phyloP scores from a whole-genome alignment of 2,888 invertebrate genomes.

The Tromatobia lineatoria region DNA sequence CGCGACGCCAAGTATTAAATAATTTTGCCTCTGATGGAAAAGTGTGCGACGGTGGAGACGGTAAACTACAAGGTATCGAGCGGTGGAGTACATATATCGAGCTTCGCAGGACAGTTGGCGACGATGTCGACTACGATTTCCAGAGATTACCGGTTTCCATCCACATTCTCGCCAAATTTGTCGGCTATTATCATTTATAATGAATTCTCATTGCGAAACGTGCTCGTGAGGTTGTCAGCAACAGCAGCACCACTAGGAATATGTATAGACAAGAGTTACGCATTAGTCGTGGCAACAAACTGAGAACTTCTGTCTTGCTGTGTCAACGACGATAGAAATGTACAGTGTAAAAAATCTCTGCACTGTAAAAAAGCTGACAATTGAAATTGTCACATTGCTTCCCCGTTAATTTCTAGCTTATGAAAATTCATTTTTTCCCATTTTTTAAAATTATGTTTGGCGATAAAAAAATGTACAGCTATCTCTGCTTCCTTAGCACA shows the following conservation, averaged over 20 bases:
- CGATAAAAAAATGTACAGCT: too few relatives aligned
- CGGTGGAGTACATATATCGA: conserved; percentile 25
- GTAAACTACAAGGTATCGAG: conserved; percentile 23
- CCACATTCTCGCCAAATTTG: conserved; percentile 70
- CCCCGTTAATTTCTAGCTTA: too few relatives aligned
- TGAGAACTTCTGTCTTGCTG: conserved; percentile 30
- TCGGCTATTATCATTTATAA: conserved; percentile 72
- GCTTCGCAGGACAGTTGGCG: conserved; percentile 45
- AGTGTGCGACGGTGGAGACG: too few relatives aligned
- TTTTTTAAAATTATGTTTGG: neutral
- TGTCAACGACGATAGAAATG: conserved; percentile 12
- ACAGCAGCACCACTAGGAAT: neutral
- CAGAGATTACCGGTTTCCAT: conserved; percentile 68
- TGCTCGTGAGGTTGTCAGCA: conserved; percentile 6
- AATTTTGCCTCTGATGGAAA: too few relatives aligned
- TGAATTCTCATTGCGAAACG: conserved; percentile 70
- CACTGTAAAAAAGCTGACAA: too few relatives aligned
- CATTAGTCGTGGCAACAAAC: conserved; percentile 53
- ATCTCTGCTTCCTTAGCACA: neutral
- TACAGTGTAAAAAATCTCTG: neutral
- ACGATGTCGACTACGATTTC: conserved; percentile 45
- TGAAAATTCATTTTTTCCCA: too few relatives aligned
- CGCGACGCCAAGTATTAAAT: too few relatives aligned
- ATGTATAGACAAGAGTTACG: conserved; percentile 50
- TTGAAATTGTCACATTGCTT: too few relatives aligned